Conservation (phyloP, 2,113 vertebrate genomes). For the Barnardius zonarius region DNA sequence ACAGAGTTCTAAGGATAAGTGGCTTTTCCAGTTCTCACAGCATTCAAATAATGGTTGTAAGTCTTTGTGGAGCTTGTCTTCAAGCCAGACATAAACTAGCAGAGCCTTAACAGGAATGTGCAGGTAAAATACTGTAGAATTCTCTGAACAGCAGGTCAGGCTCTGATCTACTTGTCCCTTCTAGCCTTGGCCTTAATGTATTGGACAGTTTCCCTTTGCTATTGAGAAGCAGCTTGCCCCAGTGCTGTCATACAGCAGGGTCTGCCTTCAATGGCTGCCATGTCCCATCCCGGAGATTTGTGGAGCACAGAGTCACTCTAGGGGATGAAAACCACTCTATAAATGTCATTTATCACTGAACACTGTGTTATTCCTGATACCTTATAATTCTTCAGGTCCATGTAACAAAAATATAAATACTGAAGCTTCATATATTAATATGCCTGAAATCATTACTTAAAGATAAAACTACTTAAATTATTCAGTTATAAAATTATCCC, state of each 20-base stretch:
- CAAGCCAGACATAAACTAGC: not conserved
- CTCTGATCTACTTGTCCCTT: not conserved
- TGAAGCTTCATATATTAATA: slow-evolving; percentile 57
- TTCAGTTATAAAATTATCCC: slow-evolving; percentile 60
- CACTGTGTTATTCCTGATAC: not conserved
- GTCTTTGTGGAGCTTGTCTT: not conserved
- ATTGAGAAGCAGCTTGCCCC: not conserved
- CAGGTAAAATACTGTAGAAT: not conserved
- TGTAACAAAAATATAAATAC: slow-evolving; percentile 63
- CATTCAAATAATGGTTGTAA: not conserved
- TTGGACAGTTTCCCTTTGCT: not conserved
- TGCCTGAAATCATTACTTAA: slow-evolving; percentile 58
- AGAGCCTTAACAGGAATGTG: not conserved
- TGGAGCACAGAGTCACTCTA: not conserved
- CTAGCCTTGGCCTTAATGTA: not conserved
- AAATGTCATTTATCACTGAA: not conserved
- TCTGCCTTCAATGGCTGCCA: not conserved
- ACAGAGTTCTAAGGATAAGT: not conserved
- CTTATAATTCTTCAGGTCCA: slow-evolving; percentile 15
- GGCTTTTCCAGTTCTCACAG: not conserved
- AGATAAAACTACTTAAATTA: slow-evolving; percentile 67
- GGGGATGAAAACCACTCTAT: not conserved
- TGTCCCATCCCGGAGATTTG: not conserved
- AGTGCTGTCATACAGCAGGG: not conserved
- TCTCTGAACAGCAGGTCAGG: not conserved